These are phyloP conservation scores for Typhlichthys subterraneus DNA, from an alignment of 2,797 vertebrate species.

Conservation along the genomic window DNA sequence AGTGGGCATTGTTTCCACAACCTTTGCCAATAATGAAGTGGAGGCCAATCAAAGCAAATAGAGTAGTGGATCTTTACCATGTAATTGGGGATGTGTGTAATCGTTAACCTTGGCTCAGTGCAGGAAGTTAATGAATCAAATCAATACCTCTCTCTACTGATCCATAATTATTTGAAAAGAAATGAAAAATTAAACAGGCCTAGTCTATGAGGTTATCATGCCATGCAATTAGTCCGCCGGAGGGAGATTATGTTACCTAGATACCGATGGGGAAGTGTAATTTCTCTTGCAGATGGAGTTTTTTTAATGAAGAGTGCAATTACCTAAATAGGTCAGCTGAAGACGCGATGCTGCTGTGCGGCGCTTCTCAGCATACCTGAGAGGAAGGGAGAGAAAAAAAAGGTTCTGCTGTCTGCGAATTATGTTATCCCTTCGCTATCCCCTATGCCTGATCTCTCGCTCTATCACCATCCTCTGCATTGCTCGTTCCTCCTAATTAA, in stretches of 20 bases:
- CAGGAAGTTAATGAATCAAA: constrained; percentile 98
- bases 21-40: constrained; percentile 80
- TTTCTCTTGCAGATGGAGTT: constrained; percentile 91
- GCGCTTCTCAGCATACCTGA: constrained; percentile 76
- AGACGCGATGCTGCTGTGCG: constrained; percentile 74
- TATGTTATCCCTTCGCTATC: constrained; percentile 50
- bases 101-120: constrained; percentile 96
- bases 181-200: constrained; percentile 98
- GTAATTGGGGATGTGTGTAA: constrained; percentile 96
- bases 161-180: constrained; percentile 99
- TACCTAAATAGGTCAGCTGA: constrained; percentile 90
- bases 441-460: constrained; percentile 8
- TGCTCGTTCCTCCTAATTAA: constrained; percentile 60
- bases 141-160: constrained; percentile 97
- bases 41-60: constrained; percentile 87
- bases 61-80: constrained; percentile 82
- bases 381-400: constrained; percentile 65
- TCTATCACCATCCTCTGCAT: constrained; percentile 25
- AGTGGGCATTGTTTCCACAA: constrained; percentile 67
- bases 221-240: constrained; percentile 96
- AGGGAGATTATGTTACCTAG: constrained; percentile 98
- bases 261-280: constrained; percentile 93
- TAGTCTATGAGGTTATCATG: constrained; percentile 93
- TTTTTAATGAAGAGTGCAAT: constrained; percentile 92
- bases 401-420: constrained; percentile 52